Base-by-base conservation (phyloP, 2,888 invertebrate genomes). In the Gisinianus flammeolus region DNA sequence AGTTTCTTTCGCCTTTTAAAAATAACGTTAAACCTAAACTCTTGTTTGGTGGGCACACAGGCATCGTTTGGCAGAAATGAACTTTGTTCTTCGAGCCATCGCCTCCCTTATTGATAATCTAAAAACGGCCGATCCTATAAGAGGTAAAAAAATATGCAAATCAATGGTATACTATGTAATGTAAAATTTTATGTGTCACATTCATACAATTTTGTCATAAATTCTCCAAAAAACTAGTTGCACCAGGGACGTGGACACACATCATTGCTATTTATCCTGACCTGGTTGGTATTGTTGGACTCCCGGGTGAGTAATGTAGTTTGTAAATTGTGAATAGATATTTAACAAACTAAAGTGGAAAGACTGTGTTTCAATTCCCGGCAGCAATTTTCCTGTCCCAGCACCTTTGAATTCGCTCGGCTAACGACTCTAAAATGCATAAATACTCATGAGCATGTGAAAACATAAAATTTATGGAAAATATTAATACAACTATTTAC, bases 81-180 rank as follows among this genome's bases (percentile, higher is more conserved):
- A 96, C 70, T 97, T 97, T 88, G 97, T 97, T 31, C 87, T 98
- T 76, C 96, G 97, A 88, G 97, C 97, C 76, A 92, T 97, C 76
- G 94, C 96, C 44, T 97, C 97, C 0, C 89, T 98, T 64, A 92
- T 97, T 6, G 92, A 94, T 72, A 95, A 97, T 3, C 91, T 98
- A 90, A 96, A 97, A 88, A 95, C 94, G 86, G 96, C 96, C 56
- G 94, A 96, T 24, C 90, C 92, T 71, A 92, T 92, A 76, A 95
- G 95, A 90, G 92, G 93, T 93, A 89, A 86, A 81, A 81, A 74
- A 62, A 75, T 19, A 0, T 33, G 33, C 30, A 64, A 4, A 68
- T 64, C 6, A 8, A 6, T 22, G 19, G 35, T 68, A 35, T 30
- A 31, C 6, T 35, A 44, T 31, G n/a, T 54, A 12, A 16, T 69